phyloP scores from a whole-genome alignment of 2,797 vertebrate genomes.

The Luscinia luscinia region DNA sequence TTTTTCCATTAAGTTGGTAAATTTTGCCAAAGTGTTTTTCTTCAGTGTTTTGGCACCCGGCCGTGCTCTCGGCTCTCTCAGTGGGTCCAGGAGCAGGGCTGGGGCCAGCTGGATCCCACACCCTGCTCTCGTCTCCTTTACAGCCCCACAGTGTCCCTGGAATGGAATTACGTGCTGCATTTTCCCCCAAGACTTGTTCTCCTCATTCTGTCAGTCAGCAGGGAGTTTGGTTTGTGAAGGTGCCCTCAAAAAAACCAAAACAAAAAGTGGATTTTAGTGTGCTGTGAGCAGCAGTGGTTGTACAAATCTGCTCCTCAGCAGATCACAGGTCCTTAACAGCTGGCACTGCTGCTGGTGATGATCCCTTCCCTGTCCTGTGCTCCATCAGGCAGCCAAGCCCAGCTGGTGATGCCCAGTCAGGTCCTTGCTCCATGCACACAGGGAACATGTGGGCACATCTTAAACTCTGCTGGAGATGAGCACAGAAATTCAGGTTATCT shows the following conservation, averaged over 20 bases:
- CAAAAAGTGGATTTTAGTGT: background rate
- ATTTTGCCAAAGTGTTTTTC: slow-evolving; percentile 67
- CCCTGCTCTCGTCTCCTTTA: background rate
- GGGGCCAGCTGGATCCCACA: slow-evolving; percentile 54
- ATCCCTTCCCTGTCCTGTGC: rapidly evolving
- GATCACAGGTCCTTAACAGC: background rate
- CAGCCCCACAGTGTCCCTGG: background rate
- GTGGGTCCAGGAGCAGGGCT: slow-evolving; percentile 25
- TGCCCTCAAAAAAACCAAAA: too few relatives aligned
- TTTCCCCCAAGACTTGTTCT: slow-evolving; percentile 6
- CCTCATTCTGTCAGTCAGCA: background rate
- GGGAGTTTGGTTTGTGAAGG: background rate
- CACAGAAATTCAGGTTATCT: background rate
- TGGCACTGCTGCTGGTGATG: background rate
- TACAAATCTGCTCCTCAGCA: background rate
- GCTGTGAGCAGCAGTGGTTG: background rate
- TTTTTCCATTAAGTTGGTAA: slow-evolving; percentile 71
- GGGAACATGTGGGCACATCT: background rate
- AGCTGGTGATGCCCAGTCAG: background rate
- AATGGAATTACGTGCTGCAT: slow-evolving; percentile 33
- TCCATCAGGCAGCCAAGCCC: rapidly evolving
- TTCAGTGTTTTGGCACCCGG: background rate
- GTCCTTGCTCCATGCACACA: rapidly evolving
- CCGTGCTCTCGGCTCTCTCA: background rate
- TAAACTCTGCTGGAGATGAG: background rate